Conservation (phyloP, 2,888 invertebrate genomes). For the Amorpha juglandis region DNA sequence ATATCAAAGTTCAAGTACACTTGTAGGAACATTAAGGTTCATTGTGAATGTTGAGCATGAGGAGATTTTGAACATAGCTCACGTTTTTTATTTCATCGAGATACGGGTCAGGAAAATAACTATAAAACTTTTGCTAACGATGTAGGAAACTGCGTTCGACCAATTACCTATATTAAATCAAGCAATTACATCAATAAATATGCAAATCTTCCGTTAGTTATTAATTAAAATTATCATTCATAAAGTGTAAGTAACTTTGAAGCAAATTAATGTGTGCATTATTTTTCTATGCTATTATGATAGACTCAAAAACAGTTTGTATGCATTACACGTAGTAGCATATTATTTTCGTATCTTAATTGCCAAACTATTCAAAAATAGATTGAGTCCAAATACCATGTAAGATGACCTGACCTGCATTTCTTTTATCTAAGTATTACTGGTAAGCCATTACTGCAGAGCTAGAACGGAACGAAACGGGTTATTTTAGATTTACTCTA, state of each 20-base stretch:
- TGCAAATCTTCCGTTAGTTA: conserved; percentile 4
- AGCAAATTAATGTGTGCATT: background rate
- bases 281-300: background rate
- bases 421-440: conserved; percentile 12
- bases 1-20: no score
- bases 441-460: conserved; percentile 4
- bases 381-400: conserved; percentile 19
- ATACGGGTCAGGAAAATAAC: conserved; percentile 4
- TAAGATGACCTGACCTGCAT: background rate
- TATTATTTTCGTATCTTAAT: conserved; percentile 11
- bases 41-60: background rate
- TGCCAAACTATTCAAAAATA: conserved; percentile 14
- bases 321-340: background rate
- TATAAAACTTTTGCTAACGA: background rate
- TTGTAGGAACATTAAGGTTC: no score
- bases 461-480: no score
- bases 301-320: background rate
- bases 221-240: background rate
- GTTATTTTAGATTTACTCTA: background rate
- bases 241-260: background rate
- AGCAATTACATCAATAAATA: background rate
- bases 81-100: background rate
- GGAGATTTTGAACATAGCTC: background rate
- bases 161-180: background rate
- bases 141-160: background rate